Evolutionary conservation across 1,140 invertebrate genomes (phyloP).

Genomic region (Spodoptera litura): DNA sequence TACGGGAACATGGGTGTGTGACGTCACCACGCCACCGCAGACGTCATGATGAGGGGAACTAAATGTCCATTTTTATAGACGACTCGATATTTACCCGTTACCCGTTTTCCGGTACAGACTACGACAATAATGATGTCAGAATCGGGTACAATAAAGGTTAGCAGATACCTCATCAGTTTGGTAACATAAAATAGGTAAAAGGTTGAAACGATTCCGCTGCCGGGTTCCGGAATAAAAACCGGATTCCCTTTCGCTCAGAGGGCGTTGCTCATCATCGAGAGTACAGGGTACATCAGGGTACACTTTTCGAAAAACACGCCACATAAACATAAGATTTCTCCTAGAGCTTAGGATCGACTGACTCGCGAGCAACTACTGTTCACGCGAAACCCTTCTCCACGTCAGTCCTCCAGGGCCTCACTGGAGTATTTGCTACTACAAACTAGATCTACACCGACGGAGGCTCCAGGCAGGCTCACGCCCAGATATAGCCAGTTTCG

Average conservation of each 20-base stretch:
- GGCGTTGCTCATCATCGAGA: no score
- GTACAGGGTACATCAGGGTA: not conserved
- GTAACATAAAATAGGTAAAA: no score
- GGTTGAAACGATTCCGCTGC: no score
- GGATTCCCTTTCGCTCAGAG: no score
- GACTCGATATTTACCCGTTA: constrained; percentile 1
- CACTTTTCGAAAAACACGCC: constrained; percentile 73
- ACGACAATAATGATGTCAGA: constrained; percentile 6
- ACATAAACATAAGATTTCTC: constrained; percentile 87
- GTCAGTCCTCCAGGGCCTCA: constrained; percentile 94
- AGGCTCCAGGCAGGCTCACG: constrained; percentile 92
- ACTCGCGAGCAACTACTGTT: constrained; percentile 96
- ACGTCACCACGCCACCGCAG: not conserved
- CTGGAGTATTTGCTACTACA: constrained; percentile 95
- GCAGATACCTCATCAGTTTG: not conserved
- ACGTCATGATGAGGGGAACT: constrained; percentile 20
- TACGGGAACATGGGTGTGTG: not conserved
- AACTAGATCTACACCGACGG: constrained; percentile 94
- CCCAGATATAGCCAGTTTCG: constrained; percentile 78
- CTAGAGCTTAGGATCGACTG: constrained; percentile 94
- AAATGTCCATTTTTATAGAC: constrained; percentile 20
- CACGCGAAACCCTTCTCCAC: constrained; percentile 96
- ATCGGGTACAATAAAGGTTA: not conserved
- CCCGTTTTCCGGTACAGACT: not conserved
- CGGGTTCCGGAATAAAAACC: not conserved